These are phyloP conservation scores for Aulostomus chinensis DNA, from an alignment of 2,797 vertebrate species.

Conservation along the genomic window DNA sequence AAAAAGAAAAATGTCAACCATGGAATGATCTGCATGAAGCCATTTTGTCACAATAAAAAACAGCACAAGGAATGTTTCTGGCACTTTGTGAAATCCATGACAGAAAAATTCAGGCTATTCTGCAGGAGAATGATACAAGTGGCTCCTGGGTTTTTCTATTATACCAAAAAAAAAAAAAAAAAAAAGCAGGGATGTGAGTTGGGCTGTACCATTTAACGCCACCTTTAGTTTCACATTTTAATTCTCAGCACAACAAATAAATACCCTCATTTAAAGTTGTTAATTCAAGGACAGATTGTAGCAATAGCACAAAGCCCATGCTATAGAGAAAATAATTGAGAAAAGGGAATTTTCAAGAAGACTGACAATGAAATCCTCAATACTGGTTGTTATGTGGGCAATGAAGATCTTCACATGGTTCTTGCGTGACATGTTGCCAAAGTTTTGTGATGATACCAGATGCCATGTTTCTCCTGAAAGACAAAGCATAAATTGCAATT, in stretches of 20 bases:
- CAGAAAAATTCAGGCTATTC: no score
- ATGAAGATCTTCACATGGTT: slow-evolving; percentile 40
- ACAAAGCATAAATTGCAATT: slow-evolving; percentile 9
- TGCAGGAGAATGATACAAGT: background rate
- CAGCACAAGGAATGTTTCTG: slow-evolving; percentile 18
- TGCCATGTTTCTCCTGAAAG: slow-evolving; percentile 37
- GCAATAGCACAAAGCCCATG: slow-evolving; percentile 9
- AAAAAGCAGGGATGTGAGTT: slow-evolving; percentile 4
- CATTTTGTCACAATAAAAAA: slow-evolving; percentile 1
- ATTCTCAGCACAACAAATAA: slow-evolving; percentile 5
- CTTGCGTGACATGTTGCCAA: slow-evolving; percentile 36
- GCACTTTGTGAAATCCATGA: background rate
- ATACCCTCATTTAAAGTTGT: background rate
- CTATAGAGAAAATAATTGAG: slow-evolving; percentile 9
- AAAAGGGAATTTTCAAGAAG: no score
- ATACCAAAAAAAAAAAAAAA: no score
- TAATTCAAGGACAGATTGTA: slow-evolving; percentile 10
- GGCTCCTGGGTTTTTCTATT: background rate
- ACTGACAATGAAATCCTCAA: no score
- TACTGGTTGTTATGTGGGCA: background rate
- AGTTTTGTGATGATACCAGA: slow-evolving; percentile 52
- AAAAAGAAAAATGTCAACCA: no score
- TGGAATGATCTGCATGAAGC: background rate
- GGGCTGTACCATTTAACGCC: background rate
- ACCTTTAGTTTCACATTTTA: slow-evolving; percentile 44